These are phyloP conservation scores for Notechis scutatus DNA, from an alignment of 2,113 vertebrate species.

Conservation along the genomic window DNA sequence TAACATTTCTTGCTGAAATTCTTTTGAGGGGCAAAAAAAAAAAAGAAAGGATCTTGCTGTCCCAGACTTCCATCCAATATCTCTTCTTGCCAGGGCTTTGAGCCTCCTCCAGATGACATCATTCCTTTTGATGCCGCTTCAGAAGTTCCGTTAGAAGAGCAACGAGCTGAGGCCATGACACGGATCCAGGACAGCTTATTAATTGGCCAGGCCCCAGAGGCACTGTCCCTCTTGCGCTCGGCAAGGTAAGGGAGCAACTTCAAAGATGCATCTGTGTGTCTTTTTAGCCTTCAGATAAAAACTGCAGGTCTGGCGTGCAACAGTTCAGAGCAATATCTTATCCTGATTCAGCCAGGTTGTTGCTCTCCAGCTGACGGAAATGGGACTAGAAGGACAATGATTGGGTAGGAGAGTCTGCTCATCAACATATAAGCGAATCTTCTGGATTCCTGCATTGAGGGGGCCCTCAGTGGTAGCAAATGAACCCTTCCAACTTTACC, in stretches of 20 bases:
- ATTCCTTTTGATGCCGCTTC: slow-evolving; percentile 90
- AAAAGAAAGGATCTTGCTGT: background rate
- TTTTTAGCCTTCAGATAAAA: background rate
- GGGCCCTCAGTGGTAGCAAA: background rate
- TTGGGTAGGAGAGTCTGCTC: too few species aligned
- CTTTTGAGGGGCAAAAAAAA: background rate
- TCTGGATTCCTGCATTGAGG: background rate
- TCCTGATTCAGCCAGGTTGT: background rate
- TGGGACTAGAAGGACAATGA: background rate
- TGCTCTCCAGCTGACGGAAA: background rate
- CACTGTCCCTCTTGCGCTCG: slow-evolving; percentile 81
- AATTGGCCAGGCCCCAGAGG: slow-evolving; percentile 67
- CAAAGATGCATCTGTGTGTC: too few species aligned
- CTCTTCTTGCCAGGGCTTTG: slow-evolving; percentile 37
- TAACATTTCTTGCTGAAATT: background rate
- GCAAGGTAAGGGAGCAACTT: slow-evolving; percentile 73
- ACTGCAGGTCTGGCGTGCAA: background rate
- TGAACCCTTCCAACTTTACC: background rate
- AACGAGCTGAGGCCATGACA: slow-evolving; percentile 80
- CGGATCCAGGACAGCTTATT: slow-evolving; percentile 82
- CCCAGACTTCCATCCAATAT: background rate
- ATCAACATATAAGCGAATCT: too few species aligned
- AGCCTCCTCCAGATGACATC: slow-evolving; percentile 60
- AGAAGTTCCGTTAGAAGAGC: slow-evolving; percentile 87
- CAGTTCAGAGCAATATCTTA: background rate